Base-by-base conservation (phyloP, 1,140 invertebrate species). In the Neomicropteryx cornuta region DNA sequence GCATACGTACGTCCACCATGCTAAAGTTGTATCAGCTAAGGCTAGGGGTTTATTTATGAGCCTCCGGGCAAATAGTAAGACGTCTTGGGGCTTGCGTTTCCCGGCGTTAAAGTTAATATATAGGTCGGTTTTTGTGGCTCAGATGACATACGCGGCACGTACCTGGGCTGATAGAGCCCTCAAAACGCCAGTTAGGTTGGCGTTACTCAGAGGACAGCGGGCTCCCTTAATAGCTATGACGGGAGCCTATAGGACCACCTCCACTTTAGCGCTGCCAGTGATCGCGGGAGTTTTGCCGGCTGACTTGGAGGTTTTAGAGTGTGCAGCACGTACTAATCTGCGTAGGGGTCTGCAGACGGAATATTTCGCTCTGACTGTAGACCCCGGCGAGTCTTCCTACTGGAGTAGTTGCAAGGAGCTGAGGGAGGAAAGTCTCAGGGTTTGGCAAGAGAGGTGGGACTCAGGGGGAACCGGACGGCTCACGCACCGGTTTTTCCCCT, bases 91-190 rank as follows among this genome's bases (percentile, higher is more conserved):
- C 2, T 29, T 51, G 10, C 33, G 27, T 8, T 46, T 30, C 34
- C 32, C 24, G 3, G 36, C 48, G 1, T 17, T 53, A 5, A 36
- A 20, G 17, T 29, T 36, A 2, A 17, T 52, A 5, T 60, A 57
- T 28, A 37, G 34, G 16, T 47, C 51, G 1, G 22, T 54, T 1
- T 51, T 52, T 16, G 27, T 50, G 0, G 29, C 53, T 0, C 44
- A 36, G 6, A 30, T 48, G 0, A 34, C 42, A 1, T 59, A 61
- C 42, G 55, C 46, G 1, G 51, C 48, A 1, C 37, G 42, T 1
- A 43, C 45, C 0, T 61, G 56, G 52, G 20, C 22, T 19, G 20
- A 22, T 4, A 5, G 42, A 14, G 18, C 27, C 6, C 22, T 16
- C 5, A 37, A 10, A 1, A 43, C 27, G 20, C 22, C 8, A 19